A percentile compares a stretch with the other conserved stretches of the same genome.
Evolutionary conservation across 2,797 vertebrate genomes (phyloP).

Genomic region (Hypotaenidia okinawae): DNA sequence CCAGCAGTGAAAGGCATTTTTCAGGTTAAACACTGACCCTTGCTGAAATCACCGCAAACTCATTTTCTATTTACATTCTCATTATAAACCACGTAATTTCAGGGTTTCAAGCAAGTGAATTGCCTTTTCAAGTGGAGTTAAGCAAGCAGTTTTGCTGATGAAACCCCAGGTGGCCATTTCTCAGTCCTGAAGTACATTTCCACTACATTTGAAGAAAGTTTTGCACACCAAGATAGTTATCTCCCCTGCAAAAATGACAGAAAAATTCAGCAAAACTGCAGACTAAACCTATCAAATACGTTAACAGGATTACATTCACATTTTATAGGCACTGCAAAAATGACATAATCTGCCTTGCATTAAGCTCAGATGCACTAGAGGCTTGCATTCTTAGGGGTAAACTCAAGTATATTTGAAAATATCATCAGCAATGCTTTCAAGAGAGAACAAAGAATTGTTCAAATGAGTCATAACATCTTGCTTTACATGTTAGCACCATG

Average conservation of each 20-base stretch:
- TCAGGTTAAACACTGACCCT: not conserved
- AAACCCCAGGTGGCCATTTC: not conserved
- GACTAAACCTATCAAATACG: not conserved
- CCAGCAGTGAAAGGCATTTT: not conserved
- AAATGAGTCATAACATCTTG: conserved; percentile 73
- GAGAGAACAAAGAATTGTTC: conserved; percentile 76
- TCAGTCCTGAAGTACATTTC: not conserved
- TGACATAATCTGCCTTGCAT: conserved; percentile 20
- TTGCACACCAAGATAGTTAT: not conserved
- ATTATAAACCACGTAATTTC: not conserved
- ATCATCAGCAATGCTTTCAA: conserved; percentile 60
- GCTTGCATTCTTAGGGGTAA: conserved; percentile 56
- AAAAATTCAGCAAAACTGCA: not conserved
- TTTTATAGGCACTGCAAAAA: not conserved
- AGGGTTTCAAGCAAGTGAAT: not conserved
- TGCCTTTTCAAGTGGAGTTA: not conserved
- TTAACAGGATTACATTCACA: not conserved
- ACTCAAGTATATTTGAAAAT: conserved; percentile 66
- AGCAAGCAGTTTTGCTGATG: not conserved
- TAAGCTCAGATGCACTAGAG: conserved; percentile 43
- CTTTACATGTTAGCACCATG: conserved; percentile 58
- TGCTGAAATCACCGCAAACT: not conserved
- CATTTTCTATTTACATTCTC: not conserved
- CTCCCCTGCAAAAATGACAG: not conserved
- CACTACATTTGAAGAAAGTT: not conserved